A percentile compares a stretch with the other conserved stretches of the same genome.
These are phyloP conservation scores for Drosophila watanabei DNA, from an alignment of 1,140 invertebrate genomes.

Conservation along the genomic window DNA sequence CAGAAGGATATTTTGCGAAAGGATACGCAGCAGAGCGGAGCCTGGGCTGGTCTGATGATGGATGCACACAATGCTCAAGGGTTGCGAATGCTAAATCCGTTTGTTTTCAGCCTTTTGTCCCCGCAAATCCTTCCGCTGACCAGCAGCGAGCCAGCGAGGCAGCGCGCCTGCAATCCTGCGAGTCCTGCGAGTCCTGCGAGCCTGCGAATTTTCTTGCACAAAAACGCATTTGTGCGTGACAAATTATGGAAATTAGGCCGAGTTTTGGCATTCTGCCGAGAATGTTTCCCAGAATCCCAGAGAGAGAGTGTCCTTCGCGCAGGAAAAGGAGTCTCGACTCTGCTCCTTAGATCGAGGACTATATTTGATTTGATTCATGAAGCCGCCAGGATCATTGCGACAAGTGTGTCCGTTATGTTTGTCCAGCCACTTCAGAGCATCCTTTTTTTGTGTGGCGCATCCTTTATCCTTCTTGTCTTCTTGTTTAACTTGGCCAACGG, in stretches of 20 bases:
- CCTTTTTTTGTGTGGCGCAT: neutral
- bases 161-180: slow-evolving; percentile 13
- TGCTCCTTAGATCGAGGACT: neutral
- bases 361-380: slow-evolving; percentile 48
- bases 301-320: neutral
- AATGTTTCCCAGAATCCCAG: slow-evolving; percentile 15
- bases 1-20: slow-evolving; percentile 13
- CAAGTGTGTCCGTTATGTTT: slow-evolving; percentile 56
- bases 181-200: slow-evolving; percentile 19
- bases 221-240: slow-evolving; percentile 72
- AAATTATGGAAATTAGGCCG: slow-evolving; percentile 81
- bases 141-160: slow-evolving; percentile 48
- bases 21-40: slow-evolving; percentile 10
- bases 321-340: slow-evolving; percentile 14
- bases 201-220: slow-evolving; percentile 40
- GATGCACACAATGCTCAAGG: slow-evolving; percentile 55
- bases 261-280: slow-evolving; percentile 35
- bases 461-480: neutral
- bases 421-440: slow-evolving; percentile 21
- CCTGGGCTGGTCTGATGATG: slow-evolving; percentile 19
- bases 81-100: slow-evolving; percentile 78
- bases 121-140: slow-evolving; percentile 66
- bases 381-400: slow-evolving; percentile 30
- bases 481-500: slow-evolving; percentile 70
- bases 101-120: slow-evolving; percentile 72